phyloP scores from a whole-genome alignment of 2,113 vertebrate genomes.

The Cololabis saira region DNA sequence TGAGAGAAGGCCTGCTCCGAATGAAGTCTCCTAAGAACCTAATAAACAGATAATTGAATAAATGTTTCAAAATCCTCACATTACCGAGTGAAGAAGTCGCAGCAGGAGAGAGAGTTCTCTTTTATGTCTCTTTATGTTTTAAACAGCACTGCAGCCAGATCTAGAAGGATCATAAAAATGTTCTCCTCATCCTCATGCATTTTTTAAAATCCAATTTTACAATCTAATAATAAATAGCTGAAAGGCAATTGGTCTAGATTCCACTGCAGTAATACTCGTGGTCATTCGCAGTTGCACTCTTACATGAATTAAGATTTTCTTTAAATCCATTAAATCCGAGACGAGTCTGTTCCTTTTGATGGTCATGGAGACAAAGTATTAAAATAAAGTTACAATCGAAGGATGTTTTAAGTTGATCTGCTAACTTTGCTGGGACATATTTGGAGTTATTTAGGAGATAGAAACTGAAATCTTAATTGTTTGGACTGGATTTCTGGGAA shows the following conservation, averaged over 20 bases:
- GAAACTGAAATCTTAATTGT: too few species aligned
- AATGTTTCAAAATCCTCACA: slow-evolving; percentile 27
- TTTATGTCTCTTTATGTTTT: slow-evolving; percentile 8
- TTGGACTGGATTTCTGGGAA: too few species aligned
- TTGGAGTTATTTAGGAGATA: too few species aligned
- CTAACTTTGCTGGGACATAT: too few species aligned
- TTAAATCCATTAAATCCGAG: neutral
- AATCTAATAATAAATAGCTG: slow-evolving; percentile 6
- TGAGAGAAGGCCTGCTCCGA: slow-evolving; percentile 29
- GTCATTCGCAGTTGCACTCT: neutral
- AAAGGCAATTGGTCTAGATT: neutral
- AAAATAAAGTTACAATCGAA: too few species aligned
- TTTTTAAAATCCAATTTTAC: neutral
- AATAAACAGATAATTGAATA: slow-evolving; percentile 55
- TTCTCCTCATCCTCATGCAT: neutral
- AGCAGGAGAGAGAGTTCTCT: neutral
- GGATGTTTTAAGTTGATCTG: too few species aligned
- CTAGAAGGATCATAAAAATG: neutral
- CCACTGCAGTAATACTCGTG: neutral
- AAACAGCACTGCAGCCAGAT: neutral
- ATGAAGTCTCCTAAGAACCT: slow-evolving; percentile 35
- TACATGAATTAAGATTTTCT: neutral
- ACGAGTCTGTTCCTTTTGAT: too few species aligned
- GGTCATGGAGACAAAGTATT: too few species aligned
- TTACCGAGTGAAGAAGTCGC: slow-evolving; percentile 6